Evolutionary conservation across 2,888 invertebrate genomes (phyloP).

Genomic region (Hirtodrosophila duncani): DNA sequence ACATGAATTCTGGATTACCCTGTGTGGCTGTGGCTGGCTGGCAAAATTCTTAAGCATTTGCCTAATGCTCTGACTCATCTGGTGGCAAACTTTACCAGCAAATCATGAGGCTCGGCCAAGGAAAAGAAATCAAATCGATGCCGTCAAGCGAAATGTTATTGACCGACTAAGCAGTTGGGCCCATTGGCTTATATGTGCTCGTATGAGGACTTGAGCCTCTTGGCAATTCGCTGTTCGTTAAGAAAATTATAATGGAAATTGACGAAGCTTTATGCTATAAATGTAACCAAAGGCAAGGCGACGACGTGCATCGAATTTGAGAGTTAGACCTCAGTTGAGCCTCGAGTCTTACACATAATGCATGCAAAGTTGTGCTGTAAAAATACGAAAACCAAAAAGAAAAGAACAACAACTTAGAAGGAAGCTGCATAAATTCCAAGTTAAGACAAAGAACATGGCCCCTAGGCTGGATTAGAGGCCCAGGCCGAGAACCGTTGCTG

Average conservation of each 20-base stretch:
- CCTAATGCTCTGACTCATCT: too few relatives aligned
- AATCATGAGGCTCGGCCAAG: constrained; percentile 34
- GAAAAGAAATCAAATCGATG: constrained; percentile 17
- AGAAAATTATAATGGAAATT: constrained; percentile 51
- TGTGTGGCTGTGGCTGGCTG: too few relatives aligned
- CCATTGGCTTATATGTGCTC: constrained; percentile 5
- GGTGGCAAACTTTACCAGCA: constrained; percentile 32
- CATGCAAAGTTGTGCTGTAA: constrained; percentile 45
- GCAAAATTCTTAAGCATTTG: too few relatives aligned
- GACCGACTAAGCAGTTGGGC: constrained; percentile 56
- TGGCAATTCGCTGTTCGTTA: constrained; percentile 21
- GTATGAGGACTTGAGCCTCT: constrained; percentile 11
- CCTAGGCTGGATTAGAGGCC: constrained; percentile 54
- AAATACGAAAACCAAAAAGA: neutral
- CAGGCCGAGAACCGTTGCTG: constrained; percentile 22
- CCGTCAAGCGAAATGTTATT: constrained; percentile 51
- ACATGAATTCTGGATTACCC: too few relatives aligned
- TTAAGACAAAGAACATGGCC: constrained; percentile 35
- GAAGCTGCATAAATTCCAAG: constrained; percentile 51
- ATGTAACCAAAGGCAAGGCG: constrained; percentile 62
- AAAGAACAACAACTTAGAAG: constrained; percentile 24
- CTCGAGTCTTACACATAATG: constrained; percentile 46
- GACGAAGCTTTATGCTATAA: constrained; percentile 65
- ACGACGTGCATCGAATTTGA: constrained; percentile 67
- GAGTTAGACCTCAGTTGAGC: constrained; percentile 42